Evolutionary conservation across 2,797 vertebrate genomes (phyloP).

Genomic region (Melanotaenia nigrans): DNA sequence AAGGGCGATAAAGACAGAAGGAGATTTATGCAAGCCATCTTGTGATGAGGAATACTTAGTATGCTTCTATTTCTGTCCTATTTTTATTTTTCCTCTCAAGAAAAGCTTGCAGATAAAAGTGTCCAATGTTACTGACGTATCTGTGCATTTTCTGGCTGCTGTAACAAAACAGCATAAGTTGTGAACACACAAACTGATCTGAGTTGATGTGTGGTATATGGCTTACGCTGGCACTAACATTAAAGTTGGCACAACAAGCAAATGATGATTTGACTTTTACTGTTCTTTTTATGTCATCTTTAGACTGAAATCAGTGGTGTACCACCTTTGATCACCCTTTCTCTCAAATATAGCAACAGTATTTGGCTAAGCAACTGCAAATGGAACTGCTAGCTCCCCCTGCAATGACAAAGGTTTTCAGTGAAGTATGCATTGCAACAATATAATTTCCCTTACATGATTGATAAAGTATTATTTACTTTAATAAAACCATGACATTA

Average conservation of each 20-base stretch:
- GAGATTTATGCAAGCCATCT: constrained; percentile 19
- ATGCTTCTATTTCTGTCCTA: constrained; percentile 43
- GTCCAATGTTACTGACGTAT: constrained; percentile 35
- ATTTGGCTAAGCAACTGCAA: neutral
- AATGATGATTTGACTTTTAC: neutral
- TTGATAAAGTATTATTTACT: neutral
- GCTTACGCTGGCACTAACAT: neutral
- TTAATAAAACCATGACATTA: neutral
- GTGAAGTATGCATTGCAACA: neutral
- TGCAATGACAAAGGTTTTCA: neutral
- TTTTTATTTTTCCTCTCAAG: constrained; percentile 43
- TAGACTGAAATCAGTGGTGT: neutral
- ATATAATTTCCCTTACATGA: neutral
- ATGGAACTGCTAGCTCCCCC: neutral
- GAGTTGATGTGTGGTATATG: constrained; percentile 11
- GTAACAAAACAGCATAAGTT: neutral
- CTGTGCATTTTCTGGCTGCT: constrained; percentile 11
- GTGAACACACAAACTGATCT: neutral
- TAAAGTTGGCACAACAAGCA: neutral
- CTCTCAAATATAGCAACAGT: neutral
- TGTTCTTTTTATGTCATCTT: neutral
- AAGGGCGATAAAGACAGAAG: neutral
- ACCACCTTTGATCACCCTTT: neutral
- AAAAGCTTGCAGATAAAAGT: constrained; percentile 43
- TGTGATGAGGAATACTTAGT: constrained; percentile 35